A percentile compares a stretch with the other conserved stretches of the same genome.
Evolutionary conservation across 2,797 vertebrate species (phyloP).

Genomic region (Nothura maculosa): DNA sequence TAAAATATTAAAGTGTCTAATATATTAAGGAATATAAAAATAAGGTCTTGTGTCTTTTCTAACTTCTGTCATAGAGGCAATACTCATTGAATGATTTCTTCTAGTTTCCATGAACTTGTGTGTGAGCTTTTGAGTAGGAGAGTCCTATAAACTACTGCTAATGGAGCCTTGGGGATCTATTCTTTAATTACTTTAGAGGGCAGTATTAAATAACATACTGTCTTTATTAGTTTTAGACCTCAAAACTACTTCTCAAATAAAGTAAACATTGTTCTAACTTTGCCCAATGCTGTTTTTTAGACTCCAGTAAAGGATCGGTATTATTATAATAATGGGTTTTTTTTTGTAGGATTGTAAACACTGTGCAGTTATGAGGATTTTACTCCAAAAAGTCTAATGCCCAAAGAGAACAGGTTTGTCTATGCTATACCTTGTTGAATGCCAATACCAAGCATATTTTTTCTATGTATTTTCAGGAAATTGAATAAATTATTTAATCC

Average conservation of each 20-base stretch:
- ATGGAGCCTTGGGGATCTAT: slow-evolving; percentile 37
- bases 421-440: neutral
- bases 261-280: slow-evolving; percentile 34
- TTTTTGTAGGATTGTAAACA: slow-evolving; percentile 32
- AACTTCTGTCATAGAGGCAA: neutral
- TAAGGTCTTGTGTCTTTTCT: neutral
- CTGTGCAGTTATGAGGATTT: neutral
- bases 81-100: slow-evolving; percentile 20
- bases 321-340: slow-evolving; percentile 23
- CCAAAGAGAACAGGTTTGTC: neutral
- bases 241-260: slow-evolving; percentile 28
- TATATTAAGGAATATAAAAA: neutral
- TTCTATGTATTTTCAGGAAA: neutral
- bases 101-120: neutral
- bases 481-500: neutral
- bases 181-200: slow-evolving; percentile 53
- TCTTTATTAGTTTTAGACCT: slow-evolving; percentile 52
- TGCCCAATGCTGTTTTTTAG: neutral
- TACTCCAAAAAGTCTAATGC: neutral
- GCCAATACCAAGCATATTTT: neutral
- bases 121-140: slow-evolving; percentile 22
- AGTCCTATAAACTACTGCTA: neutral
- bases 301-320: neutral
- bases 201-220: slow-evolving; percentile 20
- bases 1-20: neutral